Percentiles rank a stretch among this genome's conserved stretches.
Conservation (phyloP, 2,797 vertebrate species). For the Cryptoblepharus egeriae region DNA sequence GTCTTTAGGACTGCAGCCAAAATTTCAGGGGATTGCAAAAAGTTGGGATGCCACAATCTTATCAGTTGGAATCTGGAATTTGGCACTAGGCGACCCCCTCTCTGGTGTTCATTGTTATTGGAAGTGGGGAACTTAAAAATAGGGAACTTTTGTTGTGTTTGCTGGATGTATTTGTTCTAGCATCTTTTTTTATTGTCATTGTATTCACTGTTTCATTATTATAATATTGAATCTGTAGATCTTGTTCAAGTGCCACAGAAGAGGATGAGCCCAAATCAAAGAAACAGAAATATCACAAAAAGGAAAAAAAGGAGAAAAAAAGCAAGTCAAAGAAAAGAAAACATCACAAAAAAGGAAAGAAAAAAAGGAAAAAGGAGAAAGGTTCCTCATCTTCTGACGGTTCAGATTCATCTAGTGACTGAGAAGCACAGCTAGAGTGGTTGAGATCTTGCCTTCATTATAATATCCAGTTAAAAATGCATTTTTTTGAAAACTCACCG, state of each 20-base stretch:
- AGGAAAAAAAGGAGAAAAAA: slow-evolving; percentile 82
- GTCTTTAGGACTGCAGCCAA: too few species aligned
- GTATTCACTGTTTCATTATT: neutral
- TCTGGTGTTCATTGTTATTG: neutral
- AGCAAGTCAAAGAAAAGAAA: slow-evolving; percentile 81
- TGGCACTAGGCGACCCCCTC: too few species aligned
- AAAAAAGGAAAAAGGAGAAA: slow-evolving; percentile 78
- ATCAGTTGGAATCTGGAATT: too few species aligned
- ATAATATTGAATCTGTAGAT: slow-evolving; percentile 69
- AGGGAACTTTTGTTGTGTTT: slow-evolving; percentile 3
- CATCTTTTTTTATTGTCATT: too few species aligned
- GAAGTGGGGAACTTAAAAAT: neutral
- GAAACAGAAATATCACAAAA: slow-evolving; percentile 84
- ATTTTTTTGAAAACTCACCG: slow-evolving; percentile 28
- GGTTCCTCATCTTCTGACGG: slow-evolving; percentile 68
- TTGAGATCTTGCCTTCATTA: slow-evolving; percentile 65
- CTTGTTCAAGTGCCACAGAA: slow-evolving; percentile 79
- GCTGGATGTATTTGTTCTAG: neutral
- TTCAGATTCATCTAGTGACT: slow-evolving; percentile 79
- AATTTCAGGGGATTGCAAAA: too few species aligned
- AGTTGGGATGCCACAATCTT: too few species aligned
- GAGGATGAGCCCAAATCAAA: slow-evolving; percentile 80
- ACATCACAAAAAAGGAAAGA: slow-evolving; percentile 82
- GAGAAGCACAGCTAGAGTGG: slow-evolving; percentile 45
- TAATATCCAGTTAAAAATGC: slow-evolving; percentile 22